Conservation (phyloP, 2,888 invertebrate genomes). For the Acronicta alni region DNA sequence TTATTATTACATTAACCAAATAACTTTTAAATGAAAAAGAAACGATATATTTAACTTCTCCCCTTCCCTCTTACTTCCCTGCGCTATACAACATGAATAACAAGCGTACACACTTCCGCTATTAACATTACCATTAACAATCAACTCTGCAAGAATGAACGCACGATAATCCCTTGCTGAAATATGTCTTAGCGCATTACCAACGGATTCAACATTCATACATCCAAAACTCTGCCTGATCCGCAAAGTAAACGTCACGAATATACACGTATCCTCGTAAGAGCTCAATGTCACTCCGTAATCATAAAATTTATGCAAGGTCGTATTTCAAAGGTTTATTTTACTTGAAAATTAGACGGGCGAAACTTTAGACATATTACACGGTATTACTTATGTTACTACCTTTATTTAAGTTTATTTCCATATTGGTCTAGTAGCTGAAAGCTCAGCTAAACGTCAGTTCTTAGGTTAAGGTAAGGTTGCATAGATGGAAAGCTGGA, state of each 20-base stretch:
- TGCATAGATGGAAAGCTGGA: too few species aligned
- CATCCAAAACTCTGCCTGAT: slow-evolving; percentile 2
- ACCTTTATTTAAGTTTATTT: neutral
- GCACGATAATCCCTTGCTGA: neutral
- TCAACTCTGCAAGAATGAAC: neutral
- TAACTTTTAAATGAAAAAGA: too few species aligned
- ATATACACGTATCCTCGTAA: slow-evolving; percentile 26
- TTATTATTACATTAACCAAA: too few species aligned
- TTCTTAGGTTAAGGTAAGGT: too few species aligned
- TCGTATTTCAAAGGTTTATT: slow-evolving; percentile 32
- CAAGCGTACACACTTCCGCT: neutral
- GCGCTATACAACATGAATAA: neutral
- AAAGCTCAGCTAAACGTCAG: too few species aligned
- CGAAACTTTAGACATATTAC: slow-evolving; percentile 7
- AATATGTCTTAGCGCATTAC: neutral
- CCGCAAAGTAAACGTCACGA: slow-evolving; percentile 15
- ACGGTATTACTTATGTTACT: neutral
- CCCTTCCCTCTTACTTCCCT: neutral
- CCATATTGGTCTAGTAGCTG: neutral
- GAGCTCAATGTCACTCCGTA: slow-evolving; percentile 8
- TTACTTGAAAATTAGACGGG: slow-evolving; percentile 34
- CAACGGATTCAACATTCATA: neutral
- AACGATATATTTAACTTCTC: too few species aligned
- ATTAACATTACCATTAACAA: neutral
- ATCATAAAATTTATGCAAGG: slow-evolving; percentile 24